Base-by-base conservation (phyloP, 2,113 vertebrate species). In the Tichodroma muraria region DNA sequence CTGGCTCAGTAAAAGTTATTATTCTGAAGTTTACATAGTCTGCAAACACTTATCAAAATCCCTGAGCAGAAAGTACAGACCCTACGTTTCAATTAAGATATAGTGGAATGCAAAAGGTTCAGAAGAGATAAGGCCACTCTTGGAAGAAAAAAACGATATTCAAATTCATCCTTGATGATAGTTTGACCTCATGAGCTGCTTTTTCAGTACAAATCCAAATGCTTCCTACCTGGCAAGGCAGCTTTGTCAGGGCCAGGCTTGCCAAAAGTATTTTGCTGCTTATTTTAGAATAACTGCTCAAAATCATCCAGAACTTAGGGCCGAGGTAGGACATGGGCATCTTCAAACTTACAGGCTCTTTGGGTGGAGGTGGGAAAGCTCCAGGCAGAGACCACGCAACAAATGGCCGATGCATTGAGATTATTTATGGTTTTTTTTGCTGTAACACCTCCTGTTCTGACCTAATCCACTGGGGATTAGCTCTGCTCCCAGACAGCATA, bases 31-130 rank as follows among this genome's bases (percentile, higher is more conserved):
- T 98, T 98, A 98, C 96, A 96, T 47, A 97, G 97, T 97, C 96
- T 97, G 96, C 93, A 96, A 98, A 97, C 93, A 97, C 96, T 98
- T 98, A 98, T 98, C 98, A 98, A 97, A 97, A 97, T 96, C 97
- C 97, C 97, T 97, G 97, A 96, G 92, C 96, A 97, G 93, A 98
- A 98, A 97, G 98, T 97, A 98, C 98, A 98, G 97, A 97, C 95
- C 97, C 97, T 98, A 97, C 97, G 31, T 97, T 98, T 98, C 97
- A 97, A 96, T 96, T 97, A 97, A 97, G 97, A 98, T 98, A 98
- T 63, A 94, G 83, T 57, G 95, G 97, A 97, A 98, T 98, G 97
- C 96, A 95, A 97, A 93, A 96, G 95, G 96, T 96, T 97, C 85
- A 80, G 95, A 70, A 61, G 49, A 97, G 98, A 98, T 98, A 98